Conservation (phyloP, 2,113 vertebrate species). For the Heptranchias perlo region DNA sequence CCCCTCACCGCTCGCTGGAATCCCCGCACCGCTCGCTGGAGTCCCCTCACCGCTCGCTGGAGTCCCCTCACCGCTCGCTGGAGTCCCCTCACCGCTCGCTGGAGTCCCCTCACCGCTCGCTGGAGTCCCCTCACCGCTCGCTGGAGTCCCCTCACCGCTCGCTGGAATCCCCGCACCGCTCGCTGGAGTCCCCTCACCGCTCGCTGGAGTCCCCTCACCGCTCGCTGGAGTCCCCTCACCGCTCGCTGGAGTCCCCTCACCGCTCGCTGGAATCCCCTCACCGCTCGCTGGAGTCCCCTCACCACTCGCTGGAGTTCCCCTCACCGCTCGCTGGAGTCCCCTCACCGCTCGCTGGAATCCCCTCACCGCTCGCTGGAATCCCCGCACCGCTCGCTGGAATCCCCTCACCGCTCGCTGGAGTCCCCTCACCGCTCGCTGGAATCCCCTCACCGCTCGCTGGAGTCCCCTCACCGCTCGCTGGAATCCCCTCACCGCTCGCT, state of each 20-base stretch:
- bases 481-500: neutral
- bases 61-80: neutral
- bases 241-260: neutral
- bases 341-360: neutral
- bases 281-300: too few relatives aligned
- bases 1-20: neutral
- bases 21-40: neutral
- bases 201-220: neutral
- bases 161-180: neutral
- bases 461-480: neutral
- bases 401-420: neutral
- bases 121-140: neutral
- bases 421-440: neutral
- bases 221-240: neutral
- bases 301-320: too few relatives aligned
- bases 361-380: neutral
- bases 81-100: neutral
- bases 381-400: neutral
- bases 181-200: neutral
- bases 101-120: neutral
- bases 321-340: neutral
- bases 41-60: neutral
- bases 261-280: neutral
- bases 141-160: neutral
- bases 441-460: neutral